Evolutionary conservation across 1,140 invertebrate species (phyloP).

Genomic region (Drosophila lacteicornis): DNA sequence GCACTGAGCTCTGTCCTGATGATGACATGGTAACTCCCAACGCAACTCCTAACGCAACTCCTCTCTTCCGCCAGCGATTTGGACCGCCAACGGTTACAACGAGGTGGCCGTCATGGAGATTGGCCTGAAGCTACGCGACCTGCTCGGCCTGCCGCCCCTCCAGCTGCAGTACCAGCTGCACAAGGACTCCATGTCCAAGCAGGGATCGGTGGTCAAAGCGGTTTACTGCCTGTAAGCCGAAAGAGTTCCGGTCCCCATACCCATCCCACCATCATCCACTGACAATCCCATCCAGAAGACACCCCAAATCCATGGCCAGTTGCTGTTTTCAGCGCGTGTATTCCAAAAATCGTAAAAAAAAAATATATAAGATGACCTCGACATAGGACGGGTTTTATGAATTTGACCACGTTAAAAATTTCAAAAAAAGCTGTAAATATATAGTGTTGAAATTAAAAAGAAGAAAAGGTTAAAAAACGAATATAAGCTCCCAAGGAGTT

Average conservation of each 20-base stretch:
- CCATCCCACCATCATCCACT: neutral
- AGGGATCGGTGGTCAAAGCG: slow-evolving; percentile 93
- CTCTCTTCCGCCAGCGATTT: slow-evolving; percentile 87
- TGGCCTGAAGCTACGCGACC: slow-evolving; percentile 94
- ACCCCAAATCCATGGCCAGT: slow-evolving; percentile 5
- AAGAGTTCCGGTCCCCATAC: neutral
- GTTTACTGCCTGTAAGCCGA: slow-evolving; percentile 90
- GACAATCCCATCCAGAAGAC: slow-evolving; percentile 3
- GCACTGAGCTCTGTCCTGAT: neutral
- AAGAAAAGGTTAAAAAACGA: neutral
- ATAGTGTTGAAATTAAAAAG: neutral
- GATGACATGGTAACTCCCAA: slow-evolving; percentile 3
- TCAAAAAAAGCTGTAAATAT: slow-evolving; percentile 28
- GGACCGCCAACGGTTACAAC: slow-evolving; percentile 95
- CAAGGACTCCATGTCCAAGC: slow-evolving; percentile 93
- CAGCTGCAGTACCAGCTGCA: slow-evolving; percentile 93
- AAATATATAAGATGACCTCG: neutral
- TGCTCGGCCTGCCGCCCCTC: slow-evolving; percentile 87
- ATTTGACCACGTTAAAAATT: slow-evolving; percentile 31
- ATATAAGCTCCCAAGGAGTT: slow-evolving; percentile 14
- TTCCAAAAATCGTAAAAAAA: slow-evolving; percentile 72
- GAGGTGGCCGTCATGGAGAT: slow-evolving; percentile 92
- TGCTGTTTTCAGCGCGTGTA: slow-evolving; percentile 54
- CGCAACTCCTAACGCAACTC: neutral
- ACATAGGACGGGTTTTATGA: slow-evolving; percentile 30